A percentile compares a stretch with the other conserved stretches of the same genome.
phyloP scores from a whole-genome alignment of 2,113 vertebrate species.

The Raja brachyura region DNA sequence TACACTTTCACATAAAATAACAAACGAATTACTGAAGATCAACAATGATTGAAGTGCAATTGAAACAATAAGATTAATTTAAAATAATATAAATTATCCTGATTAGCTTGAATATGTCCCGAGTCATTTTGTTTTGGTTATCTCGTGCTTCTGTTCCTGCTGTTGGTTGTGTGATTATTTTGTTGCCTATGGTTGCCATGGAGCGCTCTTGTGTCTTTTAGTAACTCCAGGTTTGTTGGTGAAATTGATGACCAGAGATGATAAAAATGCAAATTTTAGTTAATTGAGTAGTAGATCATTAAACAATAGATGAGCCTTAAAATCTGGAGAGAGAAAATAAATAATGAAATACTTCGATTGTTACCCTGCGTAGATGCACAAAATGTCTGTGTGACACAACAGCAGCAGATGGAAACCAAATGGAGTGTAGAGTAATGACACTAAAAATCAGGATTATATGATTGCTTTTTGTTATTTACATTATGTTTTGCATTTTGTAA shows the following conservation, averaged over 20 bases:
- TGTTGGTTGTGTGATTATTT: background rate
- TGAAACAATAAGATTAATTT: background rate
- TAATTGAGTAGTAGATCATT: background rate
- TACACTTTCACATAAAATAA: background rate
- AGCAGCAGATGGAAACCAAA: background rate
- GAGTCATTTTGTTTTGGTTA: background rate
- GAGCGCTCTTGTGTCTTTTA: background rate
- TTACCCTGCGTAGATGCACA: background rate
- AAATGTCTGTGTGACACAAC: background rate
- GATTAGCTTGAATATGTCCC: background rate
- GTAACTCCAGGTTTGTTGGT: background rate
- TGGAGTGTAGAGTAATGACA: background rate
- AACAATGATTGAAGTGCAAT: background rate
- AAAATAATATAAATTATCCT: background rate
- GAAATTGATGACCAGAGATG: background rate
- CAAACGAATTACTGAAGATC: background rate
- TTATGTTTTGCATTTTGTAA: background rate
- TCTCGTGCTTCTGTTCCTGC: background rate
- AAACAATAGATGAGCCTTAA: background rate
- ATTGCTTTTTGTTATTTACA: background rate
- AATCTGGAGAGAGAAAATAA: background rate
- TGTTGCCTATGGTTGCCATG: background rate
- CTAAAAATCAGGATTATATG: background rate
- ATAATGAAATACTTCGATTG: background rate
- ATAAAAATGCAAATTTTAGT: background rate